Conservation (phyloP, 2,888 invertebrate species). For the Patella caerulea region DNA sequence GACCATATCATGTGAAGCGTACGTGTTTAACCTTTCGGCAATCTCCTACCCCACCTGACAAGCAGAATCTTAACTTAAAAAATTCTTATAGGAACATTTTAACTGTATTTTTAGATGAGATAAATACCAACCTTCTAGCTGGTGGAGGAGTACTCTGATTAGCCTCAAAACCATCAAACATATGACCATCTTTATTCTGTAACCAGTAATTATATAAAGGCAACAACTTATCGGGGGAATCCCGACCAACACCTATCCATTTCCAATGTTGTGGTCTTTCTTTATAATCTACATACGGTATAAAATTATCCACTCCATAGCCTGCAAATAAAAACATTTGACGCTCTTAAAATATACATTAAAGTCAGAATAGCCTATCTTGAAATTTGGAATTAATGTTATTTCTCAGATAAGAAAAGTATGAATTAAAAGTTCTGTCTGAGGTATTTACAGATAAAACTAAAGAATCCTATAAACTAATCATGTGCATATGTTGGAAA, state of each 20-base stretch:
- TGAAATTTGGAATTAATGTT: neutral
- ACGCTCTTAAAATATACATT: neutral
- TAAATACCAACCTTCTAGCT: conserved; percentile 64
- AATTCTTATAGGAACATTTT: too few species aligned
- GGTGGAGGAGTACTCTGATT: conserved; percentile 69
- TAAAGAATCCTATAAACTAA: too few species aligned
- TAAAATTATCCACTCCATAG: conserved; percentile 85
- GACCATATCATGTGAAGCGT: too few species aligned
- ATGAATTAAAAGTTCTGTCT: neutral
- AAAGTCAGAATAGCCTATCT: neutral
- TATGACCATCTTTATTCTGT: conserved; percentile 63
- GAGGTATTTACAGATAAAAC: too few species aligned
- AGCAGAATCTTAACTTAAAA: too few species aligned
- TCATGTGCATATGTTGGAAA: too few species aligned
- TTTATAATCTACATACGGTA: conserved; percentile 90
- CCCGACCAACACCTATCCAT: conserved; percentile 95
- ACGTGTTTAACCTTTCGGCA: too few species aligned
- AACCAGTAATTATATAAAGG: conserved; percentile 87
- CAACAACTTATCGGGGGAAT: conserved; percentile 84
- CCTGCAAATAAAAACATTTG: conserved; percentile 64
- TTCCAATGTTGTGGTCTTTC: conserved; percentile 78
- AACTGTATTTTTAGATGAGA: too few species aligned
- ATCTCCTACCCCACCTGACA: too few species aligned
- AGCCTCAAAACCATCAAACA: conserved; percentile 56
- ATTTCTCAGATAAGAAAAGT: neutral